phyloP scores from a whole-genome alignment of 2,797 vertebrate species.

The Sternotherus odoratus region DNA sequence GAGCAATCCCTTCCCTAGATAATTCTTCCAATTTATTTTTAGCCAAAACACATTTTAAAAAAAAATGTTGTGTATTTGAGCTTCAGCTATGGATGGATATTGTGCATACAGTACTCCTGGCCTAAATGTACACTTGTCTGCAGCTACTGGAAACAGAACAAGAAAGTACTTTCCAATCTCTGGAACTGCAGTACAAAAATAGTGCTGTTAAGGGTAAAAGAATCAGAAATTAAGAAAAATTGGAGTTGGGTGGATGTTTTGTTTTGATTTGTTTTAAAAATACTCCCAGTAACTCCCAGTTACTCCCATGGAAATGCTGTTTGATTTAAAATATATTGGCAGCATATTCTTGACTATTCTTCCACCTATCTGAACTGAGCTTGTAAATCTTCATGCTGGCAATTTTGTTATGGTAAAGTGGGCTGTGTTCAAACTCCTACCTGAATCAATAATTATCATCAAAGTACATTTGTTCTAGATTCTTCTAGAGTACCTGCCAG shows the following conservation, averaged over 20 bases:
- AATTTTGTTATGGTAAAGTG: background rate
- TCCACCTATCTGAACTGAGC: background rate
- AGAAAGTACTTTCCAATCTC: background rate
- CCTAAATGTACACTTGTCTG: background rate
- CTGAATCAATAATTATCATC: background rate
- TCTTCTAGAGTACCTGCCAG: background rate
- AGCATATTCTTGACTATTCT: background rate
- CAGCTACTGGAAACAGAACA: background rate
- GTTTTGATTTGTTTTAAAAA: background rate
- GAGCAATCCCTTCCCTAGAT: background rate
- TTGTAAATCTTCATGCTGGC: background rate
- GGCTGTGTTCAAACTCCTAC: background rate
- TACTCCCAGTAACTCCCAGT: background rate
- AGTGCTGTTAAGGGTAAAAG: background rate
- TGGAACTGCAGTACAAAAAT: background rate
- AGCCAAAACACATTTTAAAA: no score
- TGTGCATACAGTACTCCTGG: background rate
- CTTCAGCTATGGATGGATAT: background rate
- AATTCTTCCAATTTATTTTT: background rate
- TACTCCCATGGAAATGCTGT: background rate
- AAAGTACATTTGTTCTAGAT: background rate
- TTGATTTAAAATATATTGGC: background rate
- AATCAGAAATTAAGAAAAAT: background rate
- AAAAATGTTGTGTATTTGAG: fast-evolving
- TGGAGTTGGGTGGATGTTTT: background rate